Conservation (phyloP, 1,140 invertebrate genomes). For the Macrosteles quadrilineatus region DNA sequence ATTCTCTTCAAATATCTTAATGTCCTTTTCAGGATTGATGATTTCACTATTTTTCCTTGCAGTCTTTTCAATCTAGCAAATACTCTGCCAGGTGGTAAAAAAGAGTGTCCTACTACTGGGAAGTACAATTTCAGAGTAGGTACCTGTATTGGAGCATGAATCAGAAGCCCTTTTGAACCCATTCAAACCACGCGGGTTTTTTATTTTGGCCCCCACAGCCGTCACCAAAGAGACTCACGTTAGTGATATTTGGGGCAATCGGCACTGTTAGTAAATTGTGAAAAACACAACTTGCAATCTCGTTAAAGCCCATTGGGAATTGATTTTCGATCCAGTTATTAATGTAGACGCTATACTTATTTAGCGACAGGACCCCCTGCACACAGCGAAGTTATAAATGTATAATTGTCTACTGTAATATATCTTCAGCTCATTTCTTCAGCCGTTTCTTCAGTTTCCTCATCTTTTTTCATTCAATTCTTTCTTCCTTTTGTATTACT, state of each 20-base stretch:
- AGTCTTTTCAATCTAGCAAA: slow-evolving; percentile 45
- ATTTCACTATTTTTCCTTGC: slow-evolving; percentile 41
- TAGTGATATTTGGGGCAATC: slow-evolving; percentile 33
- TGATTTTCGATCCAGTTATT: slow-evolving; percentile 46
- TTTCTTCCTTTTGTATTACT: too few relatives aligned
- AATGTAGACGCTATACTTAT: slow-evolving; percentile 41
- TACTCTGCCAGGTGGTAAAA: slow-evolving; percentile 44
- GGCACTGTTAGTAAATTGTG: slow-evolving; percentile 41
- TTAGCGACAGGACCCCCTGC: slow-evolving; percentile 44
- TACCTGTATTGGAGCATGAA: slow-evolving; percentile 37
- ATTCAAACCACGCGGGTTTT: slow-evolving; percentile 44
- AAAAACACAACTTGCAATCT: slow-evolving; percentile 44
- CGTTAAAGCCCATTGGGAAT: slow-evolving; percentile 43
- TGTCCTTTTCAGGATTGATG: slow-evolving; percentile 26
- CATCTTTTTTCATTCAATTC: too few relatives aligned
- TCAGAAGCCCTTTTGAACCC: slow-evolving; percentile 41
- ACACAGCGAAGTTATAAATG: slow-evolving; percentile 49
- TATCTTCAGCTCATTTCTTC: slow-evolving; percentile 43
- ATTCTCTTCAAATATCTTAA: slow-evolving; percentile 35
- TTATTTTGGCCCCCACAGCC: slow-evolving; percentile 46
- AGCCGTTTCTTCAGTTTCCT: too few relatives aligned
- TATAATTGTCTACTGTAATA: slow-evolving; percentile 49
- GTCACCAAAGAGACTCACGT: slow-evolving; percentile 42
- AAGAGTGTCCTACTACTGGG: slow-evolving; percentile 44
- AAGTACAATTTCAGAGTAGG: slow-evolving; percentile 40